Evolutionary conservation across 2,113 vertebrate genomes (phyloP).

Genomic region (Ictidomys tridecemlineatus): DNA sequence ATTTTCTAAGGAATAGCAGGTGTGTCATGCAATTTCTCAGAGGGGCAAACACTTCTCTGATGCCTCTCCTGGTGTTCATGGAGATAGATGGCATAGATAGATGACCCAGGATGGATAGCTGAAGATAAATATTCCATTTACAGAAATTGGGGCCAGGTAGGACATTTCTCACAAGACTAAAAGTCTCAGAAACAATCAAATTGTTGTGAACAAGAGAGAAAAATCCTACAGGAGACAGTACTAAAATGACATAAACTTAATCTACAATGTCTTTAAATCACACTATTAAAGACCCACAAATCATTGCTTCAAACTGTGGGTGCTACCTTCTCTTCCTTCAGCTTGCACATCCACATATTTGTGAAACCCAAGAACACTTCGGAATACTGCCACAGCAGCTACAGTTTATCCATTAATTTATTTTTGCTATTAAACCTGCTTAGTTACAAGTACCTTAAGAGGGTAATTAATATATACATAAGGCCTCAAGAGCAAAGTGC

Average conservation of each 20-base stretch:
- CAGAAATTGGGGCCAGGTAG: not conserved
- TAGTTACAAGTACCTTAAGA: not conserved
- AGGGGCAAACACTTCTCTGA: not conserved
- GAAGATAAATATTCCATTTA: constrained; percentile 24
- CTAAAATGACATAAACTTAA: not conserved
- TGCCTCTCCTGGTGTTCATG: not conserved
- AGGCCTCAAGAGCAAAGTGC: not conserved
- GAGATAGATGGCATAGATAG: not conserved
- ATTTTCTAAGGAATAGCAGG: constrained; percentile 68
- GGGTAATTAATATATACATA: not conserved
- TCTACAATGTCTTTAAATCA: constrained; percentile 8
- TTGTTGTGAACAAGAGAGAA: constrained; percentile 20
- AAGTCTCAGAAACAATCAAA: constrained; percentile 20
- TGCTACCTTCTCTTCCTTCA: not conserved
- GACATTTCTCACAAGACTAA: not conserved
- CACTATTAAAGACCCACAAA: not conserved
- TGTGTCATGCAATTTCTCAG: constrained; percentile 38
- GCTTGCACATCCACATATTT: accelerated
- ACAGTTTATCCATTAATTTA: not conserved
- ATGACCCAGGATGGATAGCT: not conserved
- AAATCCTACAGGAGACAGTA: not conserved
- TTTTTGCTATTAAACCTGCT: not conserved
- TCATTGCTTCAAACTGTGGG: not conserved
- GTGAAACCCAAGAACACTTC: not conserved
- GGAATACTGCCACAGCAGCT: not conserved